Percentiles rank a stretch among this genome's conserved stretches.
Conservation (phyloP, 2,113 vertebrate genomes). For the Petrocephalus zakoni region DNA sequence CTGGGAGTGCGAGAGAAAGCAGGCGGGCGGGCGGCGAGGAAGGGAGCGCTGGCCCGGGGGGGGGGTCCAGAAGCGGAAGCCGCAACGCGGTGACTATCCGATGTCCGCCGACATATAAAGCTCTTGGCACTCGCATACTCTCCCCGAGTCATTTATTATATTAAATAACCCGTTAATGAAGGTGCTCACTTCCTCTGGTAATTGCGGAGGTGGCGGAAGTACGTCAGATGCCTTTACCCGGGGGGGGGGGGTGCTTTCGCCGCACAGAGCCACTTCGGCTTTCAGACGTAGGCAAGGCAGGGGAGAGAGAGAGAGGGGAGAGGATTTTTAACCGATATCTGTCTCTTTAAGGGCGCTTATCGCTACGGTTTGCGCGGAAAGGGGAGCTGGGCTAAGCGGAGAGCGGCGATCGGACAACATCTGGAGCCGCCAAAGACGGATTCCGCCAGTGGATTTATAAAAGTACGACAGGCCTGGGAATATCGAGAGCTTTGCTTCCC, state of each 20-base stretch:
- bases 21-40: neutral
- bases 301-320: neutral
- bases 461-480: conserved; percentile 21
- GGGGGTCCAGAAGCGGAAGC: neutral
- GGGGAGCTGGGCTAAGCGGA: neutral
- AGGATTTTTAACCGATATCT: conserved; percentile 32
- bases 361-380: conserved; percentile 15
- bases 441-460: conserved; percentile 16
- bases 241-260: conserved; percentile 21
- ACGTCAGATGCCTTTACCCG: conserved; percentile 57
- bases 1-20: neutral
- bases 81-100: neutral
- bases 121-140: neutral
- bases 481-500: conserved; percentile 10
- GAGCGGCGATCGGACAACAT: neutral
- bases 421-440: neutral
- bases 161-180: conserved; percentile 9
- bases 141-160: neutral
- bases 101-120: neutral
- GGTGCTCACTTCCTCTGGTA: conserved; percentile 46
- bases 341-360: conserved; percentile 32
- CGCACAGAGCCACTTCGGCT: conserved; percentile 35
- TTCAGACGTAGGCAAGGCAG: conserved; percentile 29
- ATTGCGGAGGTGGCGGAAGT: conserved; percentile 50
- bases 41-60: neutral